Base-by-base conservation (phyloP, 2,113 vertebrate species). In the Channa argus region DNA sequence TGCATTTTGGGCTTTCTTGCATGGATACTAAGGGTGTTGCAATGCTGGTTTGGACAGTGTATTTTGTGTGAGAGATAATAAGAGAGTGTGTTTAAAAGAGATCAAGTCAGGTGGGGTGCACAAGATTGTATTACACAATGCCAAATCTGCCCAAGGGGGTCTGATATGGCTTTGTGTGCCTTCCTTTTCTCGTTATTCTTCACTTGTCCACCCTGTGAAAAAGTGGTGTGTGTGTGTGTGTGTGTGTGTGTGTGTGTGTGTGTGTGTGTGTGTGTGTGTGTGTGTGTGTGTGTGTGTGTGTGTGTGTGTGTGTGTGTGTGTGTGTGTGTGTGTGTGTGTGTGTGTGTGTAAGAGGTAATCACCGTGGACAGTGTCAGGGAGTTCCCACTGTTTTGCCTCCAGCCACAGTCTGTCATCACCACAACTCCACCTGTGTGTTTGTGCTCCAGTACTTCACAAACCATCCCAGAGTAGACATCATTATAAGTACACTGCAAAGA, bases 41-140 rank as follows among this genome's bases (percentile, higher is more conserved):
- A 41, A 13, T 58, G 61, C 76, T 33, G 63, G 63, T 78, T 86
- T 64, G 41, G 52, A 50, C 49, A 0, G 39, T 56, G 54, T 58
- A 50, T 66, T 77, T 67, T 74, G 38, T 63, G 12, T 70, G 72
- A 59, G 37, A 47, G 46, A 82, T 52, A 82, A 65, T 14, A 68
- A 74, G 65, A 51, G 71, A 63, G 74, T 74, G 79, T 38, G 62
- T 83, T 88, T 85, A 76, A 88, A 88, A 86, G 70, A 75, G 79
- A 88, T 91, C 71, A 83, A 59, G 63, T 55, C 80, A 91, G 92
- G 92, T 89, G 92, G 90, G 86, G 89, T 87, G 78, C 70, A 74
- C 34, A 58, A 75, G 86, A 80, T 91, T 90, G 74, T 77, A 59
- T 92, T 91, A 90, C 92, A 92, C 89, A 89, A 90, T 88, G 78